Base-by-base conservation (phyloP, 2,888 invertebrate genomes). In the Ommatoiulus sabulosus region DNA sequence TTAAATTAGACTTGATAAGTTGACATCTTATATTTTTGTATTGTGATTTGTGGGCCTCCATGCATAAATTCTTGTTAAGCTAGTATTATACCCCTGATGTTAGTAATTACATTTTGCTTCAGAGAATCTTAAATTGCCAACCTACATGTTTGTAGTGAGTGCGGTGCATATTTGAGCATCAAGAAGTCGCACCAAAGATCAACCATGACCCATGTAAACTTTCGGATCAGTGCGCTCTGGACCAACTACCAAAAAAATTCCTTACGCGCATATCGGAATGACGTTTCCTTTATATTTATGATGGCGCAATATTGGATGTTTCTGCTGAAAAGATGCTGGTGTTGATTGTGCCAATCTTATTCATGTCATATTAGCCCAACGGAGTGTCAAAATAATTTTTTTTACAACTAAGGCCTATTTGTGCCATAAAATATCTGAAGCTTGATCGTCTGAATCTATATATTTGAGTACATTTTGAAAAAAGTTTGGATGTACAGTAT, bases 301-400 rank as follows among this genome's bases (percentile, higher is more conserved):
- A 72, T 72, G 72, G 72, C n/a, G 72, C 72, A 72, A 72, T 24
- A 24, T 24, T 20, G 20, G 72, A 20, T 24, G 72, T 72, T 24
- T 24, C 72, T 7, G 24, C 72, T 72, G 72, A 72, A 72, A 72
- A 72, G 72, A 72, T 72, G n/a, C 8, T 72, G 24, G 24, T 72
- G 72, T 72, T 72, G 72, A 72, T 72, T 72, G 72, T 72, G 72
- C 72, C 72, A 72, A 20, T 72, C 20, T 72, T 72, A 72, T 72
- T 72, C 72, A 72, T 7, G 72, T 72, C 72, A 72, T 24, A 17
- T 72, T 72, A 72, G 72, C 8, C 24, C 72, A 72, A 72, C 24
- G 72, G 72, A 72, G 24, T 72, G 72, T 72, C 72, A 72, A 72
- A 72, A 72, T 72, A 72, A 24, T 72, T 72, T 72, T 72, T 72